These are phyloP conservation scores for Podarcis siculus DNA, from an alignment of 2,797 vertebrate genomes.

Conservation along the genomic window DNA sequence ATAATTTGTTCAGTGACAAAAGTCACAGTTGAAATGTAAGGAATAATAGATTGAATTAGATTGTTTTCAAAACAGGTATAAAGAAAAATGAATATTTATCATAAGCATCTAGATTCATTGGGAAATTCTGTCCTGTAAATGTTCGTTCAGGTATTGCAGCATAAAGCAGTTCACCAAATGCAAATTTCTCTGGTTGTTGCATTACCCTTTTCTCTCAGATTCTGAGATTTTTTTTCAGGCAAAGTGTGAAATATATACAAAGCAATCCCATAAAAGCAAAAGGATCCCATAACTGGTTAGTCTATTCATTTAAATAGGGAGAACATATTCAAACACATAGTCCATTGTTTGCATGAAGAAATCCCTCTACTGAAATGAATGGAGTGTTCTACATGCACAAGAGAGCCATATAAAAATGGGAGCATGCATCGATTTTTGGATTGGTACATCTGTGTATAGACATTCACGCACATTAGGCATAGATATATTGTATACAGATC, in stretches of 20 bases:
- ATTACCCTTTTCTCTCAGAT: neutral
- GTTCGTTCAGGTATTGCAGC: neutral
- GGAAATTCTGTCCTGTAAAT: neutral
- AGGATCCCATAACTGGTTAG: neutral
- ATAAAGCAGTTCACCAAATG: neutral
- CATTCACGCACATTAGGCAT: neutral
- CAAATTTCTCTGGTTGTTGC: neutral
- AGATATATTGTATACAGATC: neutral
- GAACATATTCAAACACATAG: neutral
- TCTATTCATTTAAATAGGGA: neutral
- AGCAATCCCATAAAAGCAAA: neutral
- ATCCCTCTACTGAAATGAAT: neutral
- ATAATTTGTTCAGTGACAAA: neutral
- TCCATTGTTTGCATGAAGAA: neutral
- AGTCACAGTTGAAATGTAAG: neutral
- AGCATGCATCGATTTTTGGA: neutral
- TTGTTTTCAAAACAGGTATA: neutral
- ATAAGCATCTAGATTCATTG: neutral
- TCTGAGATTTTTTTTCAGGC: neutral
- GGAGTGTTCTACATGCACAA: neutral
- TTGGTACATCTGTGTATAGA: neutral
- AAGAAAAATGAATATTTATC: neutral
- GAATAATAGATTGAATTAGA: neutral
- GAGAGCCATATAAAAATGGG: neutral
- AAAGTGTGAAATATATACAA: neutral